These are phyloP conservation scores for Lepus timidus DNA, from an alignment of 2,113 vertebrate genomes.

Conservation along the genomic window DNA sequence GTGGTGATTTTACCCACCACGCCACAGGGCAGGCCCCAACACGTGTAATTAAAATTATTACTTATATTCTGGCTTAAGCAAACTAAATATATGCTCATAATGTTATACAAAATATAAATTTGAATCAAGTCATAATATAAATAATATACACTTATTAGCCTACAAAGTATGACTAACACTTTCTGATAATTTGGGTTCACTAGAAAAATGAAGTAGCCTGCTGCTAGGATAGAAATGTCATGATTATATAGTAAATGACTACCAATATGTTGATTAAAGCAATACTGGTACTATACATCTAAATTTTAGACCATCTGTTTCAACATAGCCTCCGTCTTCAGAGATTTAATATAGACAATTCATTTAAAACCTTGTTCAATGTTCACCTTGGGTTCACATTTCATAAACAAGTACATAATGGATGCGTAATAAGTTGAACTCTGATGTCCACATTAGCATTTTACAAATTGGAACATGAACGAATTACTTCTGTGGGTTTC, in stretches of 20 bases:
- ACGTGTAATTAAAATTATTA: background rate
- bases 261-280: background rate
- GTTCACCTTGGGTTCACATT: background rate
- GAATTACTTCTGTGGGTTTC: background rate
- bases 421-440: conserved; percentile 30
- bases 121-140: background rate
- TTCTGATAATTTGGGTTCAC: background rate
- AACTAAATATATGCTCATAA: background rate
- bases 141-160: background rate
- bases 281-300: background rate
- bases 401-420: conserved; percentile 26
- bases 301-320: background rate
- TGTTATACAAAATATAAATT: conserved; percentile 11
- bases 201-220: background rate
- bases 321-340: background rate
- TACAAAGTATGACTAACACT: background rate
- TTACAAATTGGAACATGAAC: background rate
- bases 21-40: background rate
- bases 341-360: background rate
- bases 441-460: conserved; percentile 1
- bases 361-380: background rate
- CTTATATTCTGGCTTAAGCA: conserved; percentile 26
- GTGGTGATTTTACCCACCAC: no score
- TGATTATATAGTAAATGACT: background rate
- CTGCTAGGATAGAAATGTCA: background rate